Conservation (phyloP, 1,140 invertebrate species). For the honey bee (Apis mellifera) region DNA sequence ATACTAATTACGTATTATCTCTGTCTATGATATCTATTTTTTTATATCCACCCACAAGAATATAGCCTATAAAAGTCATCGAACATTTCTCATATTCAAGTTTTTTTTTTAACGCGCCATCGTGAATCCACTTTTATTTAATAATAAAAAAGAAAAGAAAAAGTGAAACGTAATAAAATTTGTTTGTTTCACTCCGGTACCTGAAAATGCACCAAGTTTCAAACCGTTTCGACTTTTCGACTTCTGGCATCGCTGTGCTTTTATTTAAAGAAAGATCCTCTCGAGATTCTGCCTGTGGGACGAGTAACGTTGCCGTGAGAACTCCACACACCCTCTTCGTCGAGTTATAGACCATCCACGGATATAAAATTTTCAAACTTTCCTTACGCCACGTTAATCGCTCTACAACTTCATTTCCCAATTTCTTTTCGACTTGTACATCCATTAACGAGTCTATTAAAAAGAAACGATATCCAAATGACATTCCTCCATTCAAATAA, state of each 20-base stretch:
- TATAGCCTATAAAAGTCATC: too few species aligned
- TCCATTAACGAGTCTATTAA: too few species aligned
- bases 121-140: too few species aligned
- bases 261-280: constrained; percentile 30
- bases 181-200: constrained; percentile 5
- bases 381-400: not conserved
- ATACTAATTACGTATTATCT: not conserved
- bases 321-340: constrained; percentile 41
- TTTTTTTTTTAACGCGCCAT: too few species aligned
- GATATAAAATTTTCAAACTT: constrained; percentile 33
- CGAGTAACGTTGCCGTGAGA: constrained; percentile 34
- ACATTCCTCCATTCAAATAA: too few species aligned
- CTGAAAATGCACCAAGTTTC: constrained; percentile 39
- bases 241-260: not conserved
- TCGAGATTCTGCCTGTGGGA: constrained; percentile 28
- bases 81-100: not conserved
- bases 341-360: constrained; percentile 19
- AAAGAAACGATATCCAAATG: too few species aligned
- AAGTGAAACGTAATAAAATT: not conserved
- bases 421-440: too few species aligned
- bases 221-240: constrained; percentile 46
- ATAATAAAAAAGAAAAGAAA: too few species aligned
- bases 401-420: too few species aligned
- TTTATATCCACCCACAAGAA: not conserved
- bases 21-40: not conserved